Evolutionary conservation across 92 coral and sea anemone genomes (phyloP).

Genomic region (Isaurus tuberculatus): DNA sequence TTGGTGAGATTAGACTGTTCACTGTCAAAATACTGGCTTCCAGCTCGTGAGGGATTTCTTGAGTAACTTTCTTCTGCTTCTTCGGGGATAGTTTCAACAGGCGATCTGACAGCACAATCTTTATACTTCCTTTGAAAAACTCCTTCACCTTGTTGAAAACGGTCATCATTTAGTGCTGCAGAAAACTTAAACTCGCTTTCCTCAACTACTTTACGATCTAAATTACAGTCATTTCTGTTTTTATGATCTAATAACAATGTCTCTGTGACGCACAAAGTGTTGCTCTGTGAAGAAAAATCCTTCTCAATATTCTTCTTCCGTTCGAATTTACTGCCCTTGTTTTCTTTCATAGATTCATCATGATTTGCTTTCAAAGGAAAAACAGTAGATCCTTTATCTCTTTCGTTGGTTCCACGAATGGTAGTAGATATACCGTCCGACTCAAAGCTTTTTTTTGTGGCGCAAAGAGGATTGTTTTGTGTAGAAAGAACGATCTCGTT

Average conservation of each 20-base stretch:
- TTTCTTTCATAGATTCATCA: not conserved
- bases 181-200: not conserved
- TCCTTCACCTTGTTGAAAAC: not conserved
- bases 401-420: not conserved
- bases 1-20: not conserved
- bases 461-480: too few relatives aligned
- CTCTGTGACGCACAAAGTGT: not conserved
- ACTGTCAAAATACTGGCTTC: not conserved
- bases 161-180: not conserved
- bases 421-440: not conserved
- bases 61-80: slow-evolving; percentile 29
- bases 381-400: not conserved
- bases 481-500: too few relatives aligned
- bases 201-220: not conserved
- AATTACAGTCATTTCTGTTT: slow-evolving; percentile 4
- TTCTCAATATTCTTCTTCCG: not conserved
- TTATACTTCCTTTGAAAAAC: not conserved
- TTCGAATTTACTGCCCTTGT: not conserved
- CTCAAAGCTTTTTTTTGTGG: not conserved
- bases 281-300: not conserved
- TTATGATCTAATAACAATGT: not conserved
- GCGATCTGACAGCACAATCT: slow-evolving; percentile 3
- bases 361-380: not conserved
- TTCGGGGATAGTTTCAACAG: slow-evolving; percentile 53
- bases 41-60: not conserved